phyloP scores from a whole-genome alignment of 2,113 vertebrate species.

The Onychostoma macrolepis region DNA sequence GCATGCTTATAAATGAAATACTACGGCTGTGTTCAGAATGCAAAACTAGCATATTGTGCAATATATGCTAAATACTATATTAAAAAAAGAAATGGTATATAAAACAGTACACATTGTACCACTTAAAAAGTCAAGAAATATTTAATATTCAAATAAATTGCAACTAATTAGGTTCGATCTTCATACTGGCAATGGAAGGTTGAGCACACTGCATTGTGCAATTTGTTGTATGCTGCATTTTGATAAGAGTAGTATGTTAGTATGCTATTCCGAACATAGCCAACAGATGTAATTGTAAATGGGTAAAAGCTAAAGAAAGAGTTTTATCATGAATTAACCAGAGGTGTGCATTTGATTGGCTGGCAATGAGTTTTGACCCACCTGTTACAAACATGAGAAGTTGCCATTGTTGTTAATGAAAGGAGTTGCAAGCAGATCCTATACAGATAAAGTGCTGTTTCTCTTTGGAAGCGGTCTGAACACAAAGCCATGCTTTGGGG shows the following conservation, averaged over 20 bases:
- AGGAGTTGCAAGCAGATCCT: conserved; percentile 52
- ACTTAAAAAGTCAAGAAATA: neutral
- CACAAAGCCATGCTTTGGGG: conserved; percentile 68
- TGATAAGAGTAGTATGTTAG: neutral
- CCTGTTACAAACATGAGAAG: conserved; percentile 13
- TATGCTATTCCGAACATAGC: neutral
- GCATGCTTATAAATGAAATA: neutral
- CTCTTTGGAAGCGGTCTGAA: conserved; percentile 72
- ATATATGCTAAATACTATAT: neutral
- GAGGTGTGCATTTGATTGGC: conserved; percentile 2
- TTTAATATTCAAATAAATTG: neutral
- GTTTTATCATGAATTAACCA: neutral
- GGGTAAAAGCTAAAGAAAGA: neutral
- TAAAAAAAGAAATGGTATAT: neutral
- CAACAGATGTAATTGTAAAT: neutral
- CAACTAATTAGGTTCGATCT: neutral
- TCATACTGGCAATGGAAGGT: neutral
- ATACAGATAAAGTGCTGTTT: conserved; percentile 67
- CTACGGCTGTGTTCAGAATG: neutral
- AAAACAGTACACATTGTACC: neutral
- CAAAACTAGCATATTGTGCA: neutral
- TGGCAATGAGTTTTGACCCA: conserved; percentile 33
- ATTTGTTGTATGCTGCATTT: neutral
- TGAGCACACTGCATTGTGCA: neutral
- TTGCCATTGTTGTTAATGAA: conserved; percentile 54